Evolutionary conservation across 2,888 invertebrate genomes (phyloP).

Genomic region (Mongoloraphidia duomilia): DNA sequence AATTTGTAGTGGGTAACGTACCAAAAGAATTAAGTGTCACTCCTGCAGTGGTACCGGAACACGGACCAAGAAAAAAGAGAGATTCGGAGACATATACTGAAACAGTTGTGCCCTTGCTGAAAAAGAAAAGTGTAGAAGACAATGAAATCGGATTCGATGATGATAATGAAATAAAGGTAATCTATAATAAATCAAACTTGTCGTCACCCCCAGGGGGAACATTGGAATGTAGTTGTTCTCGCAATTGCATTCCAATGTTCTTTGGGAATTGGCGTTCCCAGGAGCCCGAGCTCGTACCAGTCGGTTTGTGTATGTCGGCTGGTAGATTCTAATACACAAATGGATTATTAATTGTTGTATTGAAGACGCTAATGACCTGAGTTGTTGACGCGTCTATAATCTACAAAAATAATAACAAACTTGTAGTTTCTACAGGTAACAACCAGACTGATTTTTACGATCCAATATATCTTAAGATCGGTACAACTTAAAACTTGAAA

Average conservation of each 20-base stretch:
- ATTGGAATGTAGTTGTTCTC: no score
- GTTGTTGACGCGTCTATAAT: no score
- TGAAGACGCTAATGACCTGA: no score
- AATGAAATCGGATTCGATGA: slow-evolving; percentile 30
- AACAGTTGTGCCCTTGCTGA: slow-evolving; percentile 19
- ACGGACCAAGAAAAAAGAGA: slow-evolving; percentile 38
- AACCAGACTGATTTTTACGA: background rate
- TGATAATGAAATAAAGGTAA: background rate
- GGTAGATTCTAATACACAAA: no score
- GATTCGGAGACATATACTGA: slow-evolving; percentile 15
- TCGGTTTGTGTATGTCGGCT: no score
- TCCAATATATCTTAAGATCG: background rate
- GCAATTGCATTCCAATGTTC: no score
- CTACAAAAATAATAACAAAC: no score
- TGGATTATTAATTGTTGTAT: no score
- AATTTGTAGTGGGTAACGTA: slow-evolving; percentile 52
- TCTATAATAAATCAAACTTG: background rate
- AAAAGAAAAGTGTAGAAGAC: slow-evolving; percentile 25
- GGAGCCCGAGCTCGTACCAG: no score
- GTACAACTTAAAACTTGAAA: background rate
- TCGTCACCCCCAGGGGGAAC: no score
- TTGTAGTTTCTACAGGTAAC: no score
- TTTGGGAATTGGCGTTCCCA: no score
- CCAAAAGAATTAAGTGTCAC: slow-evolving; percentile 42
- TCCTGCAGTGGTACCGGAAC: slow-evolving; percentile 47